Evolutionary conservation across 2,113 vertebrate genomes (phyloP).

Genomic region (Ptilonorhynchus violaceus): DNA sequence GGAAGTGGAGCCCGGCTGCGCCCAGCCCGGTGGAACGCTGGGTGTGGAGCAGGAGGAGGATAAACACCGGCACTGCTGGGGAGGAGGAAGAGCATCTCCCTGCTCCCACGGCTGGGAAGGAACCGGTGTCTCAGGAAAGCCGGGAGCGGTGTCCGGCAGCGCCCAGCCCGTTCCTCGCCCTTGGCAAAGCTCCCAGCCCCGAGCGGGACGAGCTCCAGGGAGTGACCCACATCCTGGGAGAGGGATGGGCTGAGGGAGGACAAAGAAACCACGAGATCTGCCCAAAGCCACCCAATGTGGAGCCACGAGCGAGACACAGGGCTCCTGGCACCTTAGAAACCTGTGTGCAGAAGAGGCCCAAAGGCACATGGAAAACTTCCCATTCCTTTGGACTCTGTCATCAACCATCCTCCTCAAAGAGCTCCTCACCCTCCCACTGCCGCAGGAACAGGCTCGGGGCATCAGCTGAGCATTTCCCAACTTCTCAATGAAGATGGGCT

Average conservation of each 20-base stretch:
- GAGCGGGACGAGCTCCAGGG: not conserved
- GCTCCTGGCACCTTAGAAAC: not conserved
- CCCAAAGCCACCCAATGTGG: not conserved
- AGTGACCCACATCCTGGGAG: fast-evolving
- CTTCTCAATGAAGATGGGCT: not conserved
- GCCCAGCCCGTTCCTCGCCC: not conserved
- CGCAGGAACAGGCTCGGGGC: not conserved
- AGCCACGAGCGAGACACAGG: fast-evolving
- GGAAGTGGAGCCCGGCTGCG: fast-evolving
- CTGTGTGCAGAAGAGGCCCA: not conserved
- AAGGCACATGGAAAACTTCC: not conserved
- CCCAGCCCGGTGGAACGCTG: not conserved
- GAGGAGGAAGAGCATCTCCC: not conserved
- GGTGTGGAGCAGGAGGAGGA: not conserved
- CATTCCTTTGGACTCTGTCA: not conserved
- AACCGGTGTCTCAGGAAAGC: not conserved
- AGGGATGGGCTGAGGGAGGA: not conserved
- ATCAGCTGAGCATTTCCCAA: not conserved
- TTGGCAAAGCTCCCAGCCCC: not conserved
- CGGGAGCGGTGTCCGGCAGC: not conserved
- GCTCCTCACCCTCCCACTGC: not conserved
- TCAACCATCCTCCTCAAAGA: not conserved
- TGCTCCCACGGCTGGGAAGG: not conserved
- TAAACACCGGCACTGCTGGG: not conserved
- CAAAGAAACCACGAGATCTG: not conserved